Evolutionary conservation across 92 coral and sea anemone species (phyloP).

Genomic region (Muricea muricata): DNA sequence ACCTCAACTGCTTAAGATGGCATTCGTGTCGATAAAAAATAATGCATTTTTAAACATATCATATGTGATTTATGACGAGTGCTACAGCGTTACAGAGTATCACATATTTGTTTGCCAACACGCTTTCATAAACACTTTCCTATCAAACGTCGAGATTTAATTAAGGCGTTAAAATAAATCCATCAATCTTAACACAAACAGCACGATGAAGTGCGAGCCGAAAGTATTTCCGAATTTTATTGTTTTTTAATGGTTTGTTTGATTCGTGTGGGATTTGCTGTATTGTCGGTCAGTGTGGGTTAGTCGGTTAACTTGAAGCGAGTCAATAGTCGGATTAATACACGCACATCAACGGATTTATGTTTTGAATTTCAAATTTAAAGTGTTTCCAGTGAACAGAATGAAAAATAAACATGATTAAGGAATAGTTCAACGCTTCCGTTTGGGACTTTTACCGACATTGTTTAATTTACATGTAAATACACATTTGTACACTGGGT

Average conservation of each 20-base stretch:
- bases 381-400: conserved; percentile 24
- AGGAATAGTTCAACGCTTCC: not conserved
- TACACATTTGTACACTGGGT: no score
- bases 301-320: not conserved
- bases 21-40: no score
- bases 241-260: conserved; percentile 45
- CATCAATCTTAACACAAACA: conserved; percentile 33
- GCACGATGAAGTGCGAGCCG: conserved; percentile 4
- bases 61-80: conserved; percentile 13
- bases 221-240: conserved; percentile 34
- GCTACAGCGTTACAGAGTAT: conserved; percentile 27
- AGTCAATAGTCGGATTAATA: conserved; percentile 26
- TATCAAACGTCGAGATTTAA: conserved; percentile 9
- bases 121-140: not conserved
- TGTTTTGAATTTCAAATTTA: conserved; percentile 13
- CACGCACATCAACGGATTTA: conserved; percentile 15
- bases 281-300: conserved; percentile 23
- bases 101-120: conserved; percentile 1
- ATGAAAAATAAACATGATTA: conserved; percentile 18
- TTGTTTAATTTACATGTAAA: no score
- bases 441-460: not conserved
- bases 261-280: conserved; percentile 12
- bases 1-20: not conserved
- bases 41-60: not conserved
- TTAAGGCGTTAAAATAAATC: conserved; percentile 36